phyloP scores from a whole-genome alignment of 2,113 vertebrate species.

The Oreamnos americanus region DNA sequence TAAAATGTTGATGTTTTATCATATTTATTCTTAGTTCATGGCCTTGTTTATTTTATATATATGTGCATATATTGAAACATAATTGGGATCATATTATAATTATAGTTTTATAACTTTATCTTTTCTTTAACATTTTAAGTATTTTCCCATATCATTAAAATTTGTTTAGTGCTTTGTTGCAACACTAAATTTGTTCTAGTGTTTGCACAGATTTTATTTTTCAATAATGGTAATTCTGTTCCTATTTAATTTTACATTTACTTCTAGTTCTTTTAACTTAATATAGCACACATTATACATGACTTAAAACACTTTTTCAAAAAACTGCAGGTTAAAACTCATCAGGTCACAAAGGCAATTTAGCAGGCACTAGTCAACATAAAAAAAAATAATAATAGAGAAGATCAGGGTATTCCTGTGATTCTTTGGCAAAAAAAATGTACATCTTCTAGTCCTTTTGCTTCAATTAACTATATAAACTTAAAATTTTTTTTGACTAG shows the following conservation, averaged over 20 bases:
- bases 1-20: not conserved
- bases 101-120: not conserved
- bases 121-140: slow-evolving; percentile 23
- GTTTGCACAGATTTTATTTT: not conserved
- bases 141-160: slow-evolving; percentile 2
- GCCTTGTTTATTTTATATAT: not conserved
- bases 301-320: not conserved
- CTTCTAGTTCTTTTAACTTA: slow-evolving; percentile 23
- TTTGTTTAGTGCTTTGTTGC: slow-evolving; percentile 13
- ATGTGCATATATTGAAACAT: not conserved
- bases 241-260: not conserved
- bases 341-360: slow-evolving; percentile 3
- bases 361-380: not conserved
- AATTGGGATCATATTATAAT: not conserved
- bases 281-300: not conserved
- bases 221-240: not conserved
- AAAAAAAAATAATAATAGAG: not conserved
- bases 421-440: not conserved
- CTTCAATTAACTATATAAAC: not conserved
- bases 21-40: not conserved
- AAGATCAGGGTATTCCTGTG: not conserved
- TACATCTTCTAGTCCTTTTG: not conserved
- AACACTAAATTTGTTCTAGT: slow-evolving; percentile 13
- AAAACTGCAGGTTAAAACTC: not conserved
- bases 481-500: not conserved